Conservation (phyloP, 35 echinoderm and acorn worm genomes). For the Apostichopus japonicus region DNA sequence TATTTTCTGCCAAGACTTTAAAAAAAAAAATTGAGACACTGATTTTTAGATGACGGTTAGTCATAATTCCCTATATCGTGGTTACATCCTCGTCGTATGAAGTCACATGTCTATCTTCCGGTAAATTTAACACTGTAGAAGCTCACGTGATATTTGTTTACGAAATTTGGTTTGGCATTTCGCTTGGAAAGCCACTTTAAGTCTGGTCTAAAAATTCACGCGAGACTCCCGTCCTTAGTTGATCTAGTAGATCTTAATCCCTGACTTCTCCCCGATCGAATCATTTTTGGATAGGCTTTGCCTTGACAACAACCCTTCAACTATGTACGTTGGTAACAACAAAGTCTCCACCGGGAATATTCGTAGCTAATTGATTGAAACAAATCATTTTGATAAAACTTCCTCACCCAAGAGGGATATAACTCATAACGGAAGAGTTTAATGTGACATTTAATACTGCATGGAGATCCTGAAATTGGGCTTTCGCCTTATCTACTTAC, state of each 20-base stretch:
- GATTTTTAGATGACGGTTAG: no score
- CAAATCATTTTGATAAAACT: conserved; percentile 44
- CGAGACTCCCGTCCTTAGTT: neutral
- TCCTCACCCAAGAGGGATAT: conserved; percentile 15
- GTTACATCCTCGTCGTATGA: no score
- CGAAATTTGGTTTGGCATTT: neutral
- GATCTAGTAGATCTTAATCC: neutral
- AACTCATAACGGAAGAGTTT: conserved; percentile 21
- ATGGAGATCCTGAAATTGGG: neutral
- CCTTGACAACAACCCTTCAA: conserved; percentile 3
- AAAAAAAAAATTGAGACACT: no score
- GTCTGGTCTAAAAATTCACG: neutral
- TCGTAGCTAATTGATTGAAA: conserved; percentile 37
- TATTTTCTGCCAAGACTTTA: no score
- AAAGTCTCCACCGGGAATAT: conserved; percentile 8
- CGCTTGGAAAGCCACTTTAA: neutral
- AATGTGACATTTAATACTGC: conserved; percentile 39
- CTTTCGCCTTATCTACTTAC: neutral
- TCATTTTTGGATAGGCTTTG: neutral
- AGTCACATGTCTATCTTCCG: no score
- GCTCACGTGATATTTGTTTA: no score
- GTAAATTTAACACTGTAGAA: no score
- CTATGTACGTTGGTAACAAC: conserved; percentile 9
- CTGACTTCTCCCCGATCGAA: neutral
- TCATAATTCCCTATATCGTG: no score